These are phyloP conservation scores for Gyrodactylus bullatarudis DNA, from an alignment of 1,140 invertebrate species.

Conservation along the genomic window DNA sequence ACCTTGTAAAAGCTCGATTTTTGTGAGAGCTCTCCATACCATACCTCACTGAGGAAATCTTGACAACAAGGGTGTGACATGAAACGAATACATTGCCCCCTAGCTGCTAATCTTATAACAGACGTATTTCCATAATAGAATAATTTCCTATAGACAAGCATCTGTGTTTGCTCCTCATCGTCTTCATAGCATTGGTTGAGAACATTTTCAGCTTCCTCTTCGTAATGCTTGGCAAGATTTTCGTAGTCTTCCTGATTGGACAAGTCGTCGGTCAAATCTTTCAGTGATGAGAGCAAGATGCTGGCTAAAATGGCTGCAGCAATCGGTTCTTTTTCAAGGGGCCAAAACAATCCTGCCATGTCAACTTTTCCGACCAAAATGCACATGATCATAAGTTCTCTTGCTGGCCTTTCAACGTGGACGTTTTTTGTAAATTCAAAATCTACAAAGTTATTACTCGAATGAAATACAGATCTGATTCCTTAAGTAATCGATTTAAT, in stretches of 20 bases:
- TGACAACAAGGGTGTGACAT: slow-evolving; percentile 18
- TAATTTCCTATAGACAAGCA: slow-evolving; percentile 14
- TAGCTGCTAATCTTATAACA: slow-evolving; percentile 15
- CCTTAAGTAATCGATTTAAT: too few relatives aligned
- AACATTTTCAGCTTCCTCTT: slow-evolving; percentile 14
- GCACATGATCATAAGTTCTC: slow-evolving; percentile 21
- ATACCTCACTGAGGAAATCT: slow-evolving; percentile 16
- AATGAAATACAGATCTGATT: too few relatives aligned
- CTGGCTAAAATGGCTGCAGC: slow-evolving; percentile 16
- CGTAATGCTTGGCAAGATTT: slow-evolving; percentile 11
- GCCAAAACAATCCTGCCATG: slow-evolving; percentile 14
- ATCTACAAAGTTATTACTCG: too few relatives aligned
- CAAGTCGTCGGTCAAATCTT: slow-evolving; percentile 1
- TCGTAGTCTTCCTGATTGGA: slow-evolving; percentile 3
- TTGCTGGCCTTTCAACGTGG: slow-evolving; percentile 3
- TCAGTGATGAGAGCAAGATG: slow-evolving; percentile 13
- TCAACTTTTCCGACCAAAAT: slow-evolving; percentile 16
- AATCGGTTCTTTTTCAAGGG: slow-evolving; percentile 12
- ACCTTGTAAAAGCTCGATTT: not conserved
- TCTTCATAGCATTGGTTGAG: slow-evolving; percentile 15
- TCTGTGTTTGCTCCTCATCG: slow-evolving; percentile 15
- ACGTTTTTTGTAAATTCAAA: not conserved
- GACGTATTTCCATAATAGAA: slow-evolving; percentile 15
- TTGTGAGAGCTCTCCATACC: slow-evolving; percentile 12
- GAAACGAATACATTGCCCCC: slow-evolving; percentile 17